Percentiles rank a stretch among this genome's conserved stretches.
Conservation (phyloP, 2,797 vertebrate genomes). For the Syngnathus rostellatus region DNA sequence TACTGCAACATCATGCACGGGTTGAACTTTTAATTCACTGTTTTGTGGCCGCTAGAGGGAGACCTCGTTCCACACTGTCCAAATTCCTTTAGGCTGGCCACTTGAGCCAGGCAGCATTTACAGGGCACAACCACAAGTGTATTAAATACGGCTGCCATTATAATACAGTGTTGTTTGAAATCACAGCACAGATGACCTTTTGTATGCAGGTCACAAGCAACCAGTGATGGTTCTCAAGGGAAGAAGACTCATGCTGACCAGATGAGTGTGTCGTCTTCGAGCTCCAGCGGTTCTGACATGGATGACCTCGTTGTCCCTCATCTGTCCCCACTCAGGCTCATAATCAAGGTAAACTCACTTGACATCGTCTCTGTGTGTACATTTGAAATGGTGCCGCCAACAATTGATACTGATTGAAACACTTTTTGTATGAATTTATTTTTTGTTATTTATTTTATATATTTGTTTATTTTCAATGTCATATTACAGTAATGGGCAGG, state of each 20-base stretch:
- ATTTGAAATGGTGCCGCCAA: background rate
- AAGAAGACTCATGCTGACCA: conserved; percentile 65
- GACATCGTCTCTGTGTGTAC: background rate
- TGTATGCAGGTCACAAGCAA: conserved; percentile 58
- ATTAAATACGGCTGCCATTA: background rate
- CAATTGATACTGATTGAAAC: no score
- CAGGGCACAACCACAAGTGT: background rate
- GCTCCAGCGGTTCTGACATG: conserved; percentile 74
- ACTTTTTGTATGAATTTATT: no score
- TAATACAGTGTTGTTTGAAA: no score
- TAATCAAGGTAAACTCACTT: conserved; percentile 52
- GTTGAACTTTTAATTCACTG: background rate
- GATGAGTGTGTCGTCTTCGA: conserved; percentile 69
- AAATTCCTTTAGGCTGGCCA: no score
- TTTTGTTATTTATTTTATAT: no score
- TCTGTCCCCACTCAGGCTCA: conserved; percentile 39
- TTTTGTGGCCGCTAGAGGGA: background rate
- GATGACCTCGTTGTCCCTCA: conserved; percentile 56
- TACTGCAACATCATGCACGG: background rate
- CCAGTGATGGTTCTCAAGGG: conserved; percentile 51
- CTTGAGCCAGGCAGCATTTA: background rate
- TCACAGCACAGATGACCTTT: background rate
- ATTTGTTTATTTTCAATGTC: no score
- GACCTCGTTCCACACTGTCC: background rate
- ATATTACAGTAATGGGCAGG: no score